These are phyloP conservation scores for Heliconius nattereri DNA, from an alignment of 1,140 invertebrate genomes.

Conservation along the genomic window DNA sequence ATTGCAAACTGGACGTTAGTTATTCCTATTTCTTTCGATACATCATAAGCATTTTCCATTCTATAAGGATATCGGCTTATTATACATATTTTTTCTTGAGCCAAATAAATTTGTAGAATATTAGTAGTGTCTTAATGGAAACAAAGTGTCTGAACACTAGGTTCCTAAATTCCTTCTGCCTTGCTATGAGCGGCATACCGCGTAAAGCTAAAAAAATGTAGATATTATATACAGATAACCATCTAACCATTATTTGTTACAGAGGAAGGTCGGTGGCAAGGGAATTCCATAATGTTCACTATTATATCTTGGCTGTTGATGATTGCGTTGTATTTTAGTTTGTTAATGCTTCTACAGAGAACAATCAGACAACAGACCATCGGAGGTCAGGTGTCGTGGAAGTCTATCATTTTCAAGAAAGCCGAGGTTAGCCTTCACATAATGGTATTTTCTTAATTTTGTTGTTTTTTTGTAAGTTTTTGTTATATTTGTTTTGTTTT, in stretches of 20 bases:
- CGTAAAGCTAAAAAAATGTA: no score
- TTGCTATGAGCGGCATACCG: no score
- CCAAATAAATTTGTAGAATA: no score
- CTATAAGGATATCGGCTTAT: no score
- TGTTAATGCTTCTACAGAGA: conserved; percentile 67
- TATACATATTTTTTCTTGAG: no score
- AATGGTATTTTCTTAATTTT: no score
- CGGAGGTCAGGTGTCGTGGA: conserved; percentile 67
- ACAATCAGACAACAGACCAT: conserved; percentile 60
- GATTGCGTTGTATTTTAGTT: conserved; percentile 56
- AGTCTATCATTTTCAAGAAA: conserved; percentile 64
- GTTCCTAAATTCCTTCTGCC: no score
- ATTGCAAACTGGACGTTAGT: conserved; percentile 62
- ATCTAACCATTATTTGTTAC: conserved; percentile 8
- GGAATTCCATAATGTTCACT: conserved; percentile 48
- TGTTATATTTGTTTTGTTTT: no score
- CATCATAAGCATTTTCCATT: no score
- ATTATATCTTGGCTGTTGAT: conserved; percentile 57
- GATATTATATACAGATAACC: not conserved
- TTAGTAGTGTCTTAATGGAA: no score
- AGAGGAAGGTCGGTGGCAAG: conserved; percentile 36
- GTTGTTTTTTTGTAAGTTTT: no score
- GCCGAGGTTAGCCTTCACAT: conserved; percentile 44
- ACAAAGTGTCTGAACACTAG: no score
- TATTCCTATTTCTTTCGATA: not conserved